Base-by-base conservation (phyloP, 2,888 invertebrate species). In the Aphelenchoides bicaudatus region DNA sequence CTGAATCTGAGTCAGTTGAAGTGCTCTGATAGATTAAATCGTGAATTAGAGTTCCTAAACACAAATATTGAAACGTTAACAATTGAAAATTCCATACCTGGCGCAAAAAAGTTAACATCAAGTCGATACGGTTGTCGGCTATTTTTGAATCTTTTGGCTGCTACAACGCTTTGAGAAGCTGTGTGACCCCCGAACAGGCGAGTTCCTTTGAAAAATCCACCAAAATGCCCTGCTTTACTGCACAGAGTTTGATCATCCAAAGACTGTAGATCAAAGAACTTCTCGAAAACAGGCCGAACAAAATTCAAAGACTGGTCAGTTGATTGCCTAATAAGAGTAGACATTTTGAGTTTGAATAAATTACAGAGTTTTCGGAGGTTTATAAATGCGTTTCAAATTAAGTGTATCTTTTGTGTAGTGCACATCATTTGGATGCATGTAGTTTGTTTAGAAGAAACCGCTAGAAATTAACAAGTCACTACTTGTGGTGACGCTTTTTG, bases 161-260 rank as follows among this genome's bases (percentile, higher is more conserved):
- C 52, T 10, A 38, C 10, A 34, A 34, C 37, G 21, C 21, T 27
- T 39, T 57, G 57, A 8, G 57, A 50, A 8, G 52, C 57, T 10
- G 57, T 56, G 27, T 57, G 57, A n/a, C 57, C 57, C 1, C 57
- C 57, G 28, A 57, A 57, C 6, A 57, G 57, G 6, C 57, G 57
- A 37, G 27, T 16, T 6, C 39, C n/a, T 31, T 56, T 51, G 51
- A 21, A 56, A 30, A 53, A 39, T 13, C 57, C 57, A 10, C 57
- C 57, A 25, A 57, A 8, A 27, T 57, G 57, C 3, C 31, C 16
- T 27, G 52, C 38, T 16, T 27, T 27, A 3, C 52, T 51, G 39
- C 16, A 38, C 19, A 49, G 37, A 3, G 49, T 48, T 38, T 8
- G 13, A 10, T 28, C 27, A 16, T 23, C 16, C 30, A 48, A 38